These are phyloP conservation scores for Scomber scombrus DNA, from an alignment of 2,113 vertebrate species.

Conservation along the genomic window DNA sequence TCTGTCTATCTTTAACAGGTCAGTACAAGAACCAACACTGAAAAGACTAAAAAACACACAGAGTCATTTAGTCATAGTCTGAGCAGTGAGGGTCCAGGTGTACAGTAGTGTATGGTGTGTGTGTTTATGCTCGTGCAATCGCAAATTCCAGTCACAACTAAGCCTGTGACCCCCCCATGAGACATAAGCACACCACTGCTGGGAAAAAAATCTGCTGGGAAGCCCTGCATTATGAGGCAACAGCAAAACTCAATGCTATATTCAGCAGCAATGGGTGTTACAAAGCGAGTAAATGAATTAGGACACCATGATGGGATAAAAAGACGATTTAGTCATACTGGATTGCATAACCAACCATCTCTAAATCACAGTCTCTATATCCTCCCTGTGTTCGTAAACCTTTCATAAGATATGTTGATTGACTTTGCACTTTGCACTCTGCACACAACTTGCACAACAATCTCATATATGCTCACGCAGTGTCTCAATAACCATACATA, in stretches of 20 bases:
- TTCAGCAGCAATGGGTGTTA: not conserved
- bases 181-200: not conserved
- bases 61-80: not conserved
- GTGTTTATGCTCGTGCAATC: not conserved
- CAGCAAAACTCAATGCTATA: not conserved
- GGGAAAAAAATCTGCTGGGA: not conserved
- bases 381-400: not conserved
- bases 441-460: too few species aligned
- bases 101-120: not conserved
- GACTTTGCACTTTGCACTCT: not conserved
- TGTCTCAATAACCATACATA: not conserved
- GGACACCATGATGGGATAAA: not conserved
- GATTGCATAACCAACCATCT: conserved; percentile 1
- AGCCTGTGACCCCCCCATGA: not conserved
- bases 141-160: conserved; percentile 3
- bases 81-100: not conserved
- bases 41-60: not conserved
- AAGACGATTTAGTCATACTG: not conserved
- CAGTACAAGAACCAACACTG: not conserved
- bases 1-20: not conserved
- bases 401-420: not conserved
- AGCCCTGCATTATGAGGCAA: not conserved
- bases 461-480: too few species aligned
- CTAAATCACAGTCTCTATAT: not conserved
- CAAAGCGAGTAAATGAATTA: not conserved